phyloP scores from a whole-genome alignment of 2,113 vertebrate species.

The Xenus cinereus region DNA sequence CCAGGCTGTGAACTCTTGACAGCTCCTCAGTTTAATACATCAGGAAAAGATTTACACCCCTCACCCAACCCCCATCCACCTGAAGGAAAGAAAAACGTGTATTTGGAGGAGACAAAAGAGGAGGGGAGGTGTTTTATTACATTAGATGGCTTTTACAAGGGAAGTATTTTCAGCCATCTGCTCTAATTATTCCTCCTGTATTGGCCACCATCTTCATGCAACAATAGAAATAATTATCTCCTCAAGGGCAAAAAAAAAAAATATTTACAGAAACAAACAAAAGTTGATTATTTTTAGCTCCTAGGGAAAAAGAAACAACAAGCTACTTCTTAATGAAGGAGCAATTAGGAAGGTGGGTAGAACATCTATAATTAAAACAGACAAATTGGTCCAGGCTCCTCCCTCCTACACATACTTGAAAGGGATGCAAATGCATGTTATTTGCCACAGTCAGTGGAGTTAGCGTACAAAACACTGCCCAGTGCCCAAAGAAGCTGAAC shows the following conservation, averaged over 20 bases:
- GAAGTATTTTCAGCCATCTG: slow-evolving; percentile 75
- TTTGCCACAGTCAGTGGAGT: background rate
- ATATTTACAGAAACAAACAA: slow-evolving; percentile 77
- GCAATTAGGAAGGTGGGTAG: slow-evolving; percentile 73
- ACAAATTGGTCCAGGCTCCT: slow-evolving; percentile 54
- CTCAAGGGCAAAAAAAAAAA: slow-evolving; percentile 68
- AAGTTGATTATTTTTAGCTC: slow-evolving; percentile 78
- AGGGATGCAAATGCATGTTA: background rate
- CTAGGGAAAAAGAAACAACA: slow-evolving; percentile 64
- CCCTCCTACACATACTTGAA: background rate
- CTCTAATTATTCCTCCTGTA: slow-evolving; percentile 77
- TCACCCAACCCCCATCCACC: slow-evolving; percentile 49
- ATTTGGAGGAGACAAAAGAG: slow-evolving; percentile 52
- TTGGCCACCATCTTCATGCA: slow-evolving; percentile 76
- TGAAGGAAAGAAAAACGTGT: slow-evolving; percentile 69
- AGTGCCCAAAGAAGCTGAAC: background rate
- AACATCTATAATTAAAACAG: slow-evolving; percentile 66
- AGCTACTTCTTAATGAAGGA: slow-evolving; percentile 69
- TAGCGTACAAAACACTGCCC: background rate
- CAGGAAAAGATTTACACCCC: slow-evolving; percentile 60
- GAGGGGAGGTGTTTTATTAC: slow-evolving; percentile 49
- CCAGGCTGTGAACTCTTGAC: slow-evolving; percentile 71
- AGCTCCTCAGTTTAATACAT: slow-evolving; percentile 71
- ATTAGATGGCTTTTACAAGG: slow-evolving; percentile 60
- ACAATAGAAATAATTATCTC: slow-evolving; percentile 79